Base-by-base conservation (phyloP, 2,888 invertebrate genomes). In the Oxycera nigricornis region DNA sequence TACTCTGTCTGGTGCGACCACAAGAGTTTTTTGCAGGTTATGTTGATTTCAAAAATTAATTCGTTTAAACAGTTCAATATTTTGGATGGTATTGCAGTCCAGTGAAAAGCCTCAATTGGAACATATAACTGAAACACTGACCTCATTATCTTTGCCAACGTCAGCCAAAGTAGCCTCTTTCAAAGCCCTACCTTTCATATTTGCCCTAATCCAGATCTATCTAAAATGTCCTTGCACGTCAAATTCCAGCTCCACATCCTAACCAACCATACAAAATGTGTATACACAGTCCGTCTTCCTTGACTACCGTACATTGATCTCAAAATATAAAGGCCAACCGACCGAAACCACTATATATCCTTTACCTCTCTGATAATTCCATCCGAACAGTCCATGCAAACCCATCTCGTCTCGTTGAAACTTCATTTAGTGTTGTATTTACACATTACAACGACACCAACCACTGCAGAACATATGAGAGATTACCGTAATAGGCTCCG, bases 401-500 rank as follows among this genome's bases (percentile, higher is more conserved):
- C 24, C 6, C 55, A 55, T 11, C 24, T 55, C 24, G 22, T 55
- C n/a, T n/a, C 22, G 55, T 22, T 55, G 55, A 55, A 55, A 55
- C 22, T 2, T 24, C 55, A 55, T 55, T 55, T 55, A 55, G 55
- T 55, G 55, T 4, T 55, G 55, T 55, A 55, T 55, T 55, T 55
- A 55, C 24, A 20, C 55, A 22, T 55, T 55, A 55, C 55, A 55
- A n/a, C 22, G 55, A 24, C 14, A 24, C 55, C 55, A 20, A 55
- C 20, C 55, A 55, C 55, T 55, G 24, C 55, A 55, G 22, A 24
- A 22, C 55, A 55, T 55, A 24, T 24, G 55, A 55, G 24, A 55
- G 55, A 55, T 55, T 55, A 55, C 24, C 17, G 55, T 24, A 55
- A 55, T 55, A 24, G 55, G 24, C 17, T 14, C 14, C 22, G 55